These are phyloP conservation scores for Girardia tigrina DNA, from an alignment of 2,888 invertebrate genomes.

Conservation along the genomic window DNA sequence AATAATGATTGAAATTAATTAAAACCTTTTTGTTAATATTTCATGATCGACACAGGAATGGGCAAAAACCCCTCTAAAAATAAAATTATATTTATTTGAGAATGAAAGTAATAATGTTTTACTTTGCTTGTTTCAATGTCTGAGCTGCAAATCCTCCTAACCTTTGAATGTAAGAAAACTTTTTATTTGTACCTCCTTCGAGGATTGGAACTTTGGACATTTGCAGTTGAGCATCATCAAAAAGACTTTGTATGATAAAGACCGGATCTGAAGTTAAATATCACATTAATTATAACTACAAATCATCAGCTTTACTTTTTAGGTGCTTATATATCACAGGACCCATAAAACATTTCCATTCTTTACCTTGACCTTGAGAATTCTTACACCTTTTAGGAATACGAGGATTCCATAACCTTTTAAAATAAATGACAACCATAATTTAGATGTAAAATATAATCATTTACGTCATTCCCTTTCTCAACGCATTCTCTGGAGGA, in stretches of 20 bases:
- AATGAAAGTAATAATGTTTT: not conserved
- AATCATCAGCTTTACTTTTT: not conserved
- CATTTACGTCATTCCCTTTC: slow-evolving; percentile 29
- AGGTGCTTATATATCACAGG: slow-evolving; percentile 25
- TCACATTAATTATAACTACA: not conserved
- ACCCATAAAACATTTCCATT: slow-evolving; percentile 33
- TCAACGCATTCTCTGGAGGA: slow-evolving; percentile 25
- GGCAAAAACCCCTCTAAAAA: slow-evolving; percentile 24
- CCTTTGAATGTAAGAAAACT: not conserved
- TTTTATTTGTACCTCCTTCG: not conserved
- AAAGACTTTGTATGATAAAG: slow-evolving; percentile 28
- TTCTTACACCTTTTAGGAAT: slow-evolving; percentile 30
- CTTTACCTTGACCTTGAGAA: not conserved
- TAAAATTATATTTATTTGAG: not conserved
- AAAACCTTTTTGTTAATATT: slow-evolving; percentile 25
- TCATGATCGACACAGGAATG: slow-evolving; percentile 27
- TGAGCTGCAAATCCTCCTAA: not conserved
- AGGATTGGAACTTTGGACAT: slow-evolving; percentile 25
- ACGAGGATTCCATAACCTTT: slow-evolving; percentile 31
- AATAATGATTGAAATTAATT: no score
- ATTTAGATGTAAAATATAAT: no score
- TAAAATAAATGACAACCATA: not conserved
- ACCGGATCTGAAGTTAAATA: slow-evolving; percentile 20
- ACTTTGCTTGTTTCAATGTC: slow-evolving; percentile 24
- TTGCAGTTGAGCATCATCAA: slow-evolving; percentile 29